A percentile compares a stretch with the other conserved stretches of the same genome.
Conservation (phyloP, 92 coral and sea anemone species). For the Diadumene lineata region DNA sequence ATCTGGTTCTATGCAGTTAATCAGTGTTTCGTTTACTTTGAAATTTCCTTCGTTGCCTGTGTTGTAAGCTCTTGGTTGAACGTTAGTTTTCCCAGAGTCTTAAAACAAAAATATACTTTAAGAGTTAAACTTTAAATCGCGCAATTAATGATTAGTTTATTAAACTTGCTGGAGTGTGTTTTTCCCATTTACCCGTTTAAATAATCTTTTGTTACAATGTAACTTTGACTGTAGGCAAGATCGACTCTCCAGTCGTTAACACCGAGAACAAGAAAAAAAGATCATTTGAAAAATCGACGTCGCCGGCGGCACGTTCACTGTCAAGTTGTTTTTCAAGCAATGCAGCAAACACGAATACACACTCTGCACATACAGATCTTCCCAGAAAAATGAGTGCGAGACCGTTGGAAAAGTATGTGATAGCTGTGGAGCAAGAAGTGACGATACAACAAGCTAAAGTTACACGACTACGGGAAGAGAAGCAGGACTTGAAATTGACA, state of each 20-base stretch:
- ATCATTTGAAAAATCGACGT: too few species aligned
- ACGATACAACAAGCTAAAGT: not conserved
- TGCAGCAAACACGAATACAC: not conserved
- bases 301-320: slow-evolving; percentile 2
- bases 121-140: too few species aligned
- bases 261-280: not conserved
- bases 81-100: too few species aligned
- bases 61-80: too few species aligned
- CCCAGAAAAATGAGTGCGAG: not conserved
- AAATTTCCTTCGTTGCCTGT: too few species aligned
- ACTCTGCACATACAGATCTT: slow-evolving; percentile 5
- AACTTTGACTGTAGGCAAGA: slow-evolving; percentile 6
- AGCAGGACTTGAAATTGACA: slow-evolving; percentile 1
- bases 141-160: too few species aligned
- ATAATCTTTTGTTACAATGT: too few species aligned
- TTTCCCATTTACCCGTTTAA: too few species aligned
- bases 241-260: not conserved
- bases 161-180: too few species aligned
- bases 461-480: slow-evolving; percentile 5
- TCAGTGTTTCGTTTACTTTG: too few species aligned
- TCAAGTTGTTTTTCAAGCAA: slow-evolving; percentile 9
- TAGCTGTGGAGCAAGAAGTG: slow-evolving; percentile 2
- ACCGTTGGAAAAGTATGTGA: not conserved
- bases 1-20: too few species aligned
- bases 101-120: too few species aligned